Evolutionary conservation across 2,888 invertebrate genomes (phyloP).

Genomic region (Romanomermis culicivorax): DNA sequence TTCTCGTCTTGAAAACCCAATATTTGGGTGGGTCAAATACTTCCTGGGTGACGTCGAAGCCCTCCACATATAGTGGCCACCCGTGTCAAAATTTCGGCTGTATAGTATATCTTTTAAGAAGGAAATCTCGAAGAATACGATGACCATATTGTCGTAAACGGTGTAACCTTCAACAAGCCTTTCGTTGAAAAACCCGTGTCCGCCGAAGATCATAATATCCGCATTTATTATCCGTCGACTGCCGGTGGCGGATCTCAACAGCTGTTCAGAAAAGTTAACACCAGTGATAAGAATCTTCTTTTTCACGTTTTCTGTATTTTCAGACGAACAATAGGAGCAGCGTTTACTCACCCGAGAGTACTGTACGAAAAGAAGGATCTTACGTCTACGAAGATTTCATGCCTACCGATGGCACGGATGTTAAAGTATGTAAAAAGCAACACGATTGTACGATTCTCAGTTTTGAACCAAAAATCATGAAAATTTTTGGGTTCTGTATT

Average conservation of each 20-base stretch:
- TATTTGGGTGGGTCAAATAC: too few species aligned
- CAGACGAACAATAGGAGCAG: slow-evolving; percentile 94
- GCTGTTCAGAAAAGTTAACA: slow-evolving; percentile 64
- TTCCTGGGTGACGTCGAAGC: too few species aligned
- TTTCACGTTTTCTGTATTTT: slow-evolving; percentile 16
- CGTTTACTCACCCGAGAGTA: slow-evolving; percentile 87
- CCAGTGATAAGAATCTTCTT: not conserved
- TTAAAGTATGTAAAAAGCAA: slow-evolving; percentile 36
- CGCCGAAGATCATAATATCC: slow-evolving; percentile 98
- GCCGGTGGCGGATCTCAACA: slow-evolving; percentile 92
- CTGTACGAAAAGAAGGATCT: slow-evolving; percentile 85
- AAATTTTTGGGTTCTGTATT: not conserved
- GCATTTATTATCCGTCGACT: slow-evolving; percentile 94
- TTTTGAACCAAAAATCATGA: not conserved
- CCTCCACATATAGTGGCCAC: too few species aligned
- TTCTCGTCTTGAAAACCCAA: too few species aligned
- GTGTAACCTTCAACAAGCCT: slow-evolving; percentile 81
- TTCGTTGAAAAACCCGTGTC: slow-evolving; percentile 99
- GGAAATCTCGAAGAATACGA: slow-evolving; percentile 79
- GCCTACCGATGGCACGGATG: slow-evolving; percentile 85
- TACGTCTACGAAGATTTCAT: slow-evolving; percentile 99
- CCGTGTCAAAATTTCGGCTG: too few species aligned
- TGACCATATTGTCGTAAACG: slow-evolving; percentile 90
- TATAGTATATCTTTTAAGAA: slow-evolving; percentile 44
- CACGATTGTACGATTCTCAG: too few species aligned